Conservation (phyloP, 2,888 invertebrate species). For the Chloroclysta siterata region DNA sequence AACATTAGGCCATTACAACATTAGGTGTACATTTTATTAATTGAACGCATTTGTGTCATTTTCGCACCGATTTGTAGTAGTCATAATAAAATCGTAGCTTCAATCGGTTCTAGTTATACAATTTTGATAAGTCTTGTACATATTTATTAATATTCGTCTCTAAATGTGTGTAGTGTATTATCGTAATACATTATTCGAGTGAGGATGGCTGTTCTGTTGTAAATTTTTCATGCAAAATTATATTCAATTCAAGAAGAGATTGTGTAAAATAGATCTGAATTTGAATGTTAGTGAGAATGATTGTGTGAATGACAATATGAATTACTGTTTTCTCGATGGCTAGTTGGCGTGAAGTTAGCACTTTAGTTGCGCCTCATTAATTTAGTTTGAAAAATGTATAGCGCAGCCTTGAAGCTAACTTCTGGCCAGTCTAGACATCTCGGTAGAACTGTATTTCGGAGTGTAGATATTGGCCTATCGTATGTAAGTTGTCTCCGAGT, state of each 20-base stretch:
- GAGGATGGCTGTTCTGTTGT: slow-evolving; percentile 37
- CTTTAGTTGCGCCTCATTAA: neutral
- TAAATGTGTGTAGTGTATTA: slow-evolving; percentile 54
- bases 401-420: neutral
- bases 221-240: slow-evolving; percentile 45
- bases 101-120: slow-evolving; percentile 36
- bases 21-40: slow-evolving; percentile 36
- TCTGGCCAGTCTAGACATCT: neutral
- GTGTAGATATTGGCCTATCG: slow-evolving; percentile 57
- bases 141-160: slow-evolving; percentile 56
- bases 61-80: slow-evolving; percentile 18
- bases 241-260: slow-evolving; percentile 47
- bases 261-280: slow-evolving; percentile 58
- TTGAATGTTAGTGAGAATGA: slow-evolving; percentile 48
- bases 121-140: slow-evolving; percentile 56
- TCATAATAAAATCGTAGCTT: slow-evolving; percentile 34
- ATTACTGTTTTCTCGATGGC: slow-evolving; percentile 4
- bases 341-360: neutral
- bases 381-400: neutral
- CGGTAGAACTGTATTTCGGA: slow-evolving; percentile 36
- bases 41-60: slow-evolving; percentile 21
- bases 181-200: slow-evolving; percentile 44
- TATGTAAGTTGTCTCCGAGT: slow-evolving; percentile 38
- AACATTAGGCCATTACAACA: slow-evolving; percentile 23
- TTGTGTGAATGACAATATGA: slow-evolving; percentile 48